Conservation (phyloP, 2,113 vertebrate species). For the Phaetusa simplex region DNA sequence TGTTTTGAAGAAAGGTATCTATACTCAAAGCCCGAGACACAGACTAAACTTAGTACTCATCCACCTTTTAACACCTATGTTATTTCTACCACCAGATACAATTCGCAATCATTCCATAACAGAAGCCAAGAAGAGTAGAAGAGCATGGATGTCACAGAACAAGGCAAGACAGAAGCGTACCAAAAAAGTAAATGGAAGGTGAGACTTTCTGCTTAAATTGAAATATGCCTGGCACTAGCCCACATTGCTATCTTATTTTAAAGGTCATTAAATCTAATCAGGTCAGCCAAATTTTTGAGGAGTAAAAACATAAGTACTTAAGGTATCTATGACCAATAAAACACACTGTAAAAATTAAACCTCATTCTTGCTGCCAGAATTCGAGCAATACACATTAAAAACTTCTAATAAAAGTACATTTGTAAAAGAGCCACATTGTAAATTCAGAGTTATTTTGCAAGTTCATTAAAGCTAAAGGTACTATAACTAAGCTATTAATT, state of each 20-base stretch:
- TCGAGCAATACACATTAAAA: background rate
- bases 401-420: background rate
- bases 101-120: background rate
- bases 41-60: background rate
- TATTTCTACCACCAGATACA: background rate
- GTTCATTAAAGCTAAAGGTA: background rate
- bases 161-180: background rate
- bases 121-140: background rate
- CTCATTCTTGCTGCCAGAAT: background rate
- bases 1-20: background rate
- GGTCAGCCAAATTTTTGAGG: background rate
- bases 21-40: background rate
- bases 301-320: background rate
- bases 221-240: background rate
- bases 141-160: background rate
- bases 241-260: background rate
- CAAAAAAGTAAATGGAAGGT: background rate
- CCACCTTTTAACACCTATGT: background rate
- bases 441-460: background rate
- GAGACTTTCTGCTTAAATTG: background rate
- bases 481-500: background rate
- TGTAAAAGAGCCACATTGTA: background rate
- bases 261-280: background rate
- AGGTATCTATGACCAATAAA: background rate
- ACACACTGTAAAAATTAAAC: constrained; percentile 11